Evolutionary conservation across 2,888 invertebrate genomes (phyloP).

Genomic region (Zaprionus lineosus): DNA sequence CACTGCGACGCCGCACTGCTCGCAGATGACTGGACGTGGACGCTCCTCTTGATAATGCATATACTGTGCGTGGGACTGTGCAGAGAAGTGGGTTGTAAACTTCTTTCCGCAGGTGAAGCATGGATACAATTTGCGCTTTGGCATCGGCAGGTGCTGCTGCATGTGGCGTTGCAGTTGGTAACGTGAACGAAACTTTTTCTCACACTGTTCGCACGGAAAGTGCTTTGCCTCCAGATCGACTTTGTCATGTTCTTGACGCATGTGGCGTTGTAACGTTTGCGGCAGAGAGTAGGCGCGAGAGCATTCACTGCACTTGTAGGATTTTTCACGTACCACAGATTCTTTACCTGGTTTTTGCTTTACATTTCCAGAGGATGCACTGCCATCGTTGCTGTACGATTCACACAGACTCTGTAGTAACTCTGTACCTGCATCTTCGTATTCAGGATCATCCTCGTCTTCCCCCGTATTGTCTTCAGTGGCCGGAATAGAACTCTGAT

Average conservation of each 20-base stretch:
- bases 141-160: conserved; percentile 64
- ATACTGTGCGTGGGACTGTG: conserved; percentile 73
- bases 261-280: conserved; percentile 50
- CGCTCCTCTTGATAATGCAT: conserved; percentile 79
- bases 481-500: not conserved
- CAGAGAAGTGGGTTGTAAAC: conserved; percentile 67
- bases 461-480: not conserved
- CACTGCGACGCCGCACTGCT: conserved; percentile 83
- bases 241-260: conserved; percentile 49
- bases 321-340: conserved; percentile 9
- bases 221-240: not conserved
- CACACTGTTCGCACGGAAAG: conserved; percentile 45
- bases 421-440: conserved; percentile 26
- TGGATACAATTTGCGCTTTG: conserved; percentile 47
- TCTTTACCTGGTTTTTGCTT: not conserved
- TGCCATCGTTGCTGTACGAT: conserved; percentile 27
- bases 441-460: not conserved
- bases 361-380: not conserved
- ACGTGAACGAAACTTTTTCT: conserved; percentile 47
- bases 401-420: conserved; percentile 40
- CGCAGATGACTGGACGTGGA: conserved; percentile 83
- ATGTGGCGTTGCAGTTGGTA: conserved; percentile 49
- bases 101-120: conserved; percentile 79
- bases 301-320: conserved; percentile 47
- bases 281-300: conserved; percentile 36